Evolutionary conservation across 1,140 invertebrate genomes (phyloP), one percentile per base, ranked within the genome.

Genomic region (Pseudomyrmex dendroicus): DNA sequence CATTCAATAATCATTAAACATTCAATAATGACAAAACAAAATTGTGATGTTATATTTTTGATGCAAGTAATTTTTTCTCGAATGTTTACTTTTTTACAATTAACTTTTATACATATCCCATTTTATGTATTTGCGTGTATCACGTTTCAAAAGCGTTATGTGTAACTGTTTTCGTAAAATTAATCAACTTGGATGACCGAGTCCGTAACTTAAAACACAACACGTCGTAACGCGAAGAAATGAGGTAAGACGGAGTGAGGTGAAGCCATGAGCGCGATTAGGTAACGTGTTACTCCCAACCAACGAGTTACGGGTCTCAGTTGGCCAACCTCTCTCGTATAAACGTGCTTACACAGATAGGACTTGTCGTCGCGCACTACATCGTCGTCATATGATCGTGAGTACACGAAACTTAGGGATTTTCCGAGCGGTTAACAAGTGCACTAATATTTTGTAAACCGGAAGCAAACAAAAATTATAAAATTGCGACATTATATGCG

Each of bases 241-340:
- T 76, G 83, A 82, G 73, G 72, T 83, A 76, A 83, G 73, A 77
- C 78, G 70, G 78, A 74, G 70, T 13, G 20, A 64, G 72, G 74
- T 77, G 56, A 83, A 82, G 67, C 52, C 70, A 52, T 50, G 62
- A 77, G 63, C 83, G 73, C 82, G 87, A 90, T 90, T 90, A 90
- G 85, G 87, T 90, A 90, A 91, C 89, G 76, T 66, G 82, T 90
- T 89, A 83, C 68, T 82, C 54, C 52, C 63, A 85, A 82, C 17
- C 62, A 82, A 82, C 82, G 61, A 86, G 85, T 89, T 90, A 86
- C 74, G 63, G 59, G 76, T 80, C 84, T 84, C 68, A 70, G 63
- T 83, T 73, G 67, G 76, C 82, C 73, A 83, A 87, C 73, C 62
- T 72, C 68, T 86, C 72, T 84, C 62, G 63, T 76, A 35, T 35